phyloP scores from a whole-genome alignment of 1,140 invertebrate genomes.

The Cryptotermes secundus region DNA sequence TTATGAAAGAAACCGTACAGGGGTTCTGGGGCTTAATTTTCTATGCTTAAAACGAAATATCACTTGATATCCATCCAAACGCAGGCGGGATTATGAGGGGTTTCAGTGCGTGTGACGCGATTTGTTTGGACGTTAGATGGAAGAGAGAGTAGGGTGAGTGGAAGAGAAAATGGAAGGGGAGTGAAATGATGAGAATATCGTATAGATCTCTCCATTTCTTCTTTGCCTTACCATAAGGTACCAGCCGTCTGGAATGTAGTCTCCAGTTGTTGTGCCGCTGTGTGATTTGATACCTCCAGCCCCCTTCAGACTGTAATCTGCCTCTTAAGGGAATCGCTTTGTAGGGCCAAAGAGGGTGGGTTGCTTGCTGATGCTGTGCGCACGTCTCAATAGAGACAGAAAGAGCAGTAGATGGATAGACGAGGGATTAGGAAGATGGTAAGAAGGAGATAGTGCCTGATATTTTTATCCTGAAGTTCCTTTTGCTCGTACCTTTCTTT shows the following conservation, averaged over 20 bases:
- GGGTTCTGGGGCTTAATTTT: no score
- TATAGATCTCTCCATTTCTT: background rate
- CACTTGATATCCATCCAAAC: background rate
- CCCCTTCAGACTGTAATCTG: conserved; percentile 11
- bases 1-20: no score
- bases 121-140: background rate
- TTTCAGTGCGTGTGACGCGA: conserved; percentile 23
- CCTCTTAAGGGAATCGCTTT: conserved; percentile 23
- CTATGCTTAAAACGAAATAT: background rate
- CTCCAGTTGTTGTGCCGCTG: background rate
- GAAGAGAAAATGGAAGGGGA: background rate
- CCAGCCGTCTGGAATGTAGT: background rate
- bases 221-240: background rate
- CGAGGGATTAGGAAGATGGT: conserved; percentile 20
- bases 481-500: background rate
- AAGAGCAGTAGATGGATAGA: background rate
- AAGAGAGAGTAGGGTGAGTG: background rate
- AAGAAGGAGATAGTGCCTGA: background rate
- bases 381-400: background rate
- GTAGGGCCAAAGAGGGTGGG: background rate
- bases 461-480: background rate
- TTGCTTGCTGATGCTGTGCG: background rate
- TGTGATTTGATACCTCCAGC: background rate
- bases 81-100: background rate
- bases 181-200: background rate